Percentiles rank a stretch among this genome's conserved stretches.
These are phyloP conservation scores for Falco columbarius DNA, from an alignment of 2,797 vertebrate species.

Conservation along the genomic window DNA sequence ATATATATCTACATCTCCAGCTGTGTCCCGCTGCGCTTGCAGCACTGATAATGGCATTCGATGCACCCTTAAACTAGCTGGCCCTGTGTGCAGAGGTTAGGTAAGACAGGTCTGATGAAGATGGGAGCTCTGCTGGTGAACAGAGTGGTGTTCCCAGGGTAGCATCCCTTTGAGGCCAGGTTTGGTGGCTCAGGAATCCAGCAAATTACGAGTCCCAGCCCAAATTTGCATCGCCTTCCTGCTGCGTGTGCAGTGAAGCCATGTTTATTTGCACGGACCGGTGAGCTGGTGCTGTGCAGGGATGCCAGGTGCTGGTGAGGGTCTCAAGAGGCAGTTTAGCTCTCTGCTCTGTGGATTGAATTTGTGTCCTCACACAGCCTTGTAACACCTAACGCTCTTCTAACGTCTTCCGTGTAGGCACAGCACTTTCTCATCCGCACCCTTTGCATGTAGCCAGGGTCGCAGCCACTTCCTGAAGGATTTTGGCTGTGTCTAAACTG, in stretches of 20 bases:
- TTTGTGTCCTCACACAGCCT: neutral
- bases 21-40: neutral
- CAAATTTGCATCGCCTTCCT: neutral
- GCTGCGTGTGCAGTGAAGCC: neutral
- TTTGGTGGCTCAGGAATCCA: neutral
- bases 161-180: neutral
- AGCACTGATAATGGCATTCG: neutral
- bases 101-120: neutral
- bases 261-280: rapidly evolving
- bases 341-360: neutral
- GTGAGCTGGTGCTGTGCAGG: neutral
- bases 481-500: neutral
- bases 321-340: neutral
- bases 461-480: rapidly evolving
- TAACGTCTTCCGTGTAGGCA: neutral
- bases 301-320: neutral
- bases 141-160: neutral
- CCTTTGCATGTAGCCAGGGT: neutral
- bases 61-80: neutral
- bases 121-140: rapidly evolving
- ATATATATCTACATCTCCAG: neutral
- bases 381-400: neutral
- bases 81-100: neutral
- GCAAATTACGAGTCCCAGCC: neutral
- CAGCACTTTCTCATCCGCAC: neutral